Conservation (phyloP, 2,888 invertebrate species). For the Psylliodes chrysocephalus region DNA sequence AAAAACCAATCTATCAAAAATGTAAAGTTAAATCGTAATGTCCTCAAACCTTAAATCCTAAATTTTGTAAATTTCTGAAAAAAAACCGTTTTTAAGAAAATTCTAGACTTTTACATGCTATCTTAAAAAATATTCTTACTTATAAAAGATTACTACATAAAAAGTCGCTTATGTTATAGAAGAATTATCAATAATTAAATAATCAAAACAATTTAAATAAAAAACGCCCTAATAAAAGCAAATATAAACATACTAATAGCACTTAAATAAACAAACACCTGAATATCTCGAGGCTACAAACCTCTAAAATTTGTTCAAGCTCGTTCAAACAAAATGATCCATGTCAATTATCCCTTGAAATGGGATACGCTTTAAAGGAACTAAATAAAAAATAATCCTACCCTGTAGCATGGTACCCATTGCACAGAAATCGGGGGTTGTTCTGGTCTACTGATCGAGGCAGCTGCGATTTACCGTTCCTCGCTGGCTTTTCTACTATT, state of each 20-base stretch:
- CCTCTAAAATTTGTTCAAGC: constrained; percentile 28
- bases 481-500: constrained; percentile 42
- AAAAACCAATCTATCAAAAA: no score
- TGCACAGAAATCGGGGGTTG: constrained; percentile 56
- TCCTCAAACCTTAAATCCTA: no score
- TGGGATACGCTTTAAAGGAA: constrained; percentile 12
- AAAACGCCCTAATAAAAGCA: neutral
- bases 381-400: constrained; percentile 45
- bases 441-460: constrained; percentile 64
- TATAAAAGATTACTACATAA: no score
- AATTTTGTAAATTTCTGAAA: no score
- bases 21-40: no score
- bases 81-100: no score
- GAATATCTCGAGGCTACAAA: constrained; percentile 33
- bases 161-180: no score
- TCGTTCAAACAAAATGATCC: constrained; percentile 28
- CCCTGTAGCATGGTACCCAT: constrained; percentile 49
- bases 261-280: constrained; percentile 36
- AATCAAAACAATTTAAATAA: no score
- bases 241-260: constrained; percentile 3
- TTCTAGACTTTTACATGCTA: no score
- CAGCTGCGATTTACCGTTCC: constrained; percentile 59
- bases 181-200: no score
- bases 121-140: no score
- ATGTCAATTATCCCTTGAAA: constrained; percentile 30